Base-by-base conservation (phyloP, 2,888 invertebrate species). In the Thera obeliscata region DNA sequence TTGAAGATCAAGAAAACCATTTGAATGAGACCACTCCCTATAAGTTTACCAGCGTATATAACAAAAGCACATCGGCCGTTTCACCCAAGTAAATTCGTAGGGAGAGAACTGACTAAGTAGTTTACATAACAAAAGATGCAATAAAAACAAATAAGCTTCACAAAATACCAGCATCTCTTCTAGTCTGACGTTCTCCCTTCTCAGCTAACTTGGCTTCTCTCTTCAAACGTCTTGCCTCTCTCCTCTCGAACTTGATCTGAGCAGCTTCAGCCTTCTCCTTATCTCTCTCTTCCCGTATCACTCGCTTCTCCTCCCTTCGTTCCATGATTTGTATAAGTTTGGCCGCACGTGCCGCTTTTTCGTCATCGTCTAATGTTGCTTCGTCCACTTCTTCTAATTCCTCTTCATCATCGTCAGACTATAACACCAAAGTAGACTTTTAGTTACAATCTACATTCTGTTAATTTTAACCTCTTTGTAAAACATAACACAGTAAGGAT, bases 311-410 rank as follows among this genome's bases (percentile, higher is more conserved):
- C 73, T 90, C 89, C 2, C 82, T 84, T 2, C 74, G 79, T 38
- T 82, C 78, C 50, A 78, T 69, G 11, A 89, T 85, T 36, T 85
- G 83, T 60, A 73, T 71, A 2, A 86, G 50, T 70, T 88, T 90
- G 2, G 70, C 77, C 0, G 81, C 86, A 1, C 90, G 86, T 2
- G 82, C 88, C 2, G 81, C 84, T 74, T 84, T 90, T 71, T 92
- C 93, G 1, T 89, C 92, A 1, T 93, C 91, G 61, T 93, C 93
- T 59, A 90, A 76, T 9, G 89, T 88, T 0, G 81, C 74, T 78
- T 94, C 90, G 62, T 90, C 90, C 1, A 91, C 88, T 80, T 90
- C 90, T 76, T 94, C 94, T 46, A 89, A 75, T 41, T 79, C 83
- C 71, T 88, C 88, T 63, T 87, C 87, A 65, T 87, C 87, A 12